Base-by-base conservation (phyloP, 2,888 invertebrate species). In the Strigamia transsilvanica region DNA sequence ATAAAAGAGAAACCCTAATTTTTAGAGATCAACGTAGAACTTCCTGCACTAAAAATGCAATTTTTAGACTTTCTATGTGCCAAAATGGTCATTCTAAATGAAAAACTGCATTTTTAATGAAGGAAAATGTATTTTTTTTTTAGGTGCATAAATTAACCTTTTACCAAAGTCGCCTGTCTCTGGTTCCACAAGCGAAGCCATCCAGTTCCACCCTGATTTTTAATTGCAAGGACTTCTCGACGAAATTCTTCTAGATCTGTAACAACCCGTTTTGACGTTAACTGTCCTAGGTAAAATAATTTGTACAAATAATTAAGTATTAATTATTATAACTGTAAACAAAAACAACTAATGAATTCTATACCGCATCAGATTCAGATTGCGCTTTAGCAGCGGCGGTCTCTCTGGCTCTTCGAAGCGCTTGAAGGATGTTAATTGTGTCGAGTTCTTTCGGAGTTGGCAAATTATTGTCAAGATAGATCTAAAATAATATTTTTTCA, bases 391-490 rank as follows among this genome's bases (percentile, higher is more conserved):
- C 6, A n/a, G 15, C 92, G 13, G n/a, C 10, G 1, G 61, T 21
- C 87, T 93, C 92, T 85, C 92, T 92, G 0, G 94, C 94, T 79
- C 93, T 91, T 85, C 94, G 91, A 83, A 98, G 90, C n/a, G 98
- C 98, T 87, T 96, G 94, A 84, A 97, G 89, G 51, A 98, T 94
- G 56, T 95, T 92, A 0, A 97, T 96, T 2, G 95, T 97, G 86
- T 98, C 98, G 85, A 97, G 87, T 88, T 98, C 98, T 85, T 93
- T 93, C 86, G 94, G 94, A 13, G 94, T 93, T 0, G 96, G 93
- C 84, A 92, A 93, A 86, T 95, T 94, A 87, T 94, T 95, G 87
- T 99, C 98, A 83, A 98, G 88, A 86, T 92, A 93, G 51, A 98
- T 34, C 80, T 80, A 34, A 77, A 77, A 77, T 32, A 21, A 4